Conservation (phyloP, 1,140 invertebrate species). For the Eupristina koningsbergeri region DNA sequence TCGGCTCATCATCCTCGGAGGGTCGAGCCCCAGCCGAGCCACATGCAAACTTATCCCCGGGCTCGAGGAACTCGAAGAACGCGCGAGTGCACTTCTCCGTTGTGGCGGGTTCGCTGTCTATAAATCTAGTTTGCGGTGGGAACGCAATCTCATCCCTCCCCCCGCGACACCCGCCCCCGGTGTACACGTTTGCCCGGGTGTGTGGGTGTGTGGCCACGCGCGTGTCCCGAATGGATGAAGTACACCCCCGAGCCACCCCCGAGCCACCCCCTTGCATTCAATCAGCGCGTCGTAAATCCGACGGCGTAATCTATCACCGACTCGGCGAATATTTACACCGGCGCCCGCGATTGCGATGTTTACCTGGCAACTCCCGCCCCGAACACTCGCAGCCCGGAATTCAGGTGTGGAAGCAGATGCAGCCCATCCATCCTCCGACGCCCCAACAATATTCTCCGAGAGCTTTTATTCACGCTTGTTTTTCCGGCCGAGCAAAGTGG, state of each 20-base stretch:
- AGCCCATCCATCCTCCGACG: neutral
- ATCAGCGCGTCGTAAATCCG: constrained; percentile 63
- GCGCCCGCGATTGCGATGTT: constrained; percentile 30
- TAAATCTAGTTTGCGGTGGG: constrained; percentile 54
- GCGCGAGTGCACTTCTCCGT: constrained; percentile 10
- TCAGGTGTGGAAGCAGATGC: neutral
- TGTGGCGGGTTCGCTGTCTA: constrained; percentile 46
- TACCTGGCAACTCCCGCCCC: neutral
- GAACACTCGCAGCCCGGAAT: neutral
- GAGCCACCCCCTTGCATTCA: constrained; percentile 56
- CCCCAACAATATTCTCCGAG: neutral
- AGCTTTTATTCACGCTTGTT: neutral
- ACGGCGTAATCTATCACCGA: constrained; percentile 61
- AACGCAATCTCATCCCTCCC: constrained; percentile 56
- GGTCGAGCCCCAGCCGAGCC: neutral
- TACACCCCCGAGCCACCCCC: constrained; percentile 49
- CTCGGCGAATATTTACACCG: constrained; percentile 60
- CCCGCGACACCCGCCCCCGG: neutral
- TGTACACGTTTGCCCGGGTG: neutral
- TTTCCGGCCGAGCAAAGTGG: neutral
- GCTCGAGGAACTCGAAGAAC: constrained; percentile 41
- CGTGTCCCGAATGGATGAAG: neutral
- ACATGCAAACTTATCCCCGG: constrained; percentile 39
- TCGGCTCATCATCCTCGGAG: constrained; percentile 16
- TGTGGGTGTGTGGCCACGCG: too few relatives aligned